Evolutionary conservation across 2,113 vertebrate genomes (phyloP), one percentile per base, ranked within the genome.

Genomic region (Anthoscopus minutus): DNA sequence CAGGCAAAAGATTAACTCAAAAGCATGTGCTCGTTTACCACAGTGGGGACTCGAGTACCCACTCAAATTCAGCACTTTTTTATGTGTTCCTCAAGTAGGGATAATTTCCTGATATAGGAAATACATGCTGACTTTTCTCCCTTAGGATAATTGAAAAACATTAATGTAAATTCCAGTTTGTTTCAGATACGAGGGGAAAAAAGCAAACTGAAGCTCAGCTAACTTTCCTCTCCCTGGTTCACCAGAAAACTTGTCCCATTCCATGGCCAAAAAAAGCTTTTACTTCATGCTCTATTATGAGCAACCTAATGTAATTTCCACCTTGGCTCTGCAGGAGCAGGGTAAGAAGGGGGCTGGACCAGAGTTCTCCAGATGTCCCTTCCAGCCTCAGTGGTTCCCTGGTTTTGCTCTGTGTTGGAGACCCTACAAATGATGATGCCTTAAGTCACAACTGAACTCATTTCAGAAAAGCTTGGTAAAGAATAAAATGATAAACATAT

Each of bases 1-100:
- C 85, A 96, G 71, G 64, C 80, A 95, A 35, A 78, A 94, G 82
- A 88, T 96, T 96, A 97, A 96, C 94, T 88, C 80, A 94, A 96
- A n/a, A 96, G 94, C 94, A 93, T 86, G 88, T 86, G 85, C 92
- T 95, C 10, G 0, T 84, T 95, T 94, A 61, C 92, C 77, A 74
- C 88, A 86, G 86, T 86, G 31, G 60, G 85, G 76, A 92, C 88
- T 74, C 88, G 50, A 90, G 88, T 51, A 84, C 72, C 40, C 2
- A 30, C 90, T 94, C 69, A 90, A 86, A 94, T 93, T 78, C 90
- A 94, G 67, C 93, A 88, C 73, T 95, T 92, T 95, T 94, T 96
- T 19, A 88, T 86, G 42, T 93, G 90, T 65, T 96, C 90, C 83
- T 93, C 88, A 53, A 86, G 71, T 47, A 86, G 71, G 57, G 88